Conservation (phyloP, 1,140 invertebrate genomes). For the Trichonephila inaurata region DNA sequence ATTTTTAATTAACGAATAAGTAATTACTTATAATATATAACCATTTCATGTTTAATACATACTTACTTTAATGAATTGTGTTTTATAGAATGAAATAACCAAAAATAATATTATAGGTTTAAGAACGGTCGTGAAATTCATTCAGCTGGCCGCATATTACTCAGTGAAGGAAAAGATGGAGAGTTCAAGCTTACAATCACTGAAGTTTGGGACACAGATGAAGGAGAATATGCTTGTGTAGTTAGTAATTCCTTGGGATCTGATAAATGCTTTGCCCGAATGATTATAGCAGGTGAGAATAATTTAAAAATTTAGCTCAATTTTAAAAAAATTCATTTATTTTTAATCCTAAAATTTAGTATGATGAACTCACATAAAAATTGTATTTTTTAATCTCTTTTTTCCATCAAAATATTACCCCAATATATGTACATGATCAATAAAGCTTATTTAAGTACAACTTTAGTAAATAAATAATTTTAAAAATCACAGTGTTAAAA, state of each 20-base stretch:
- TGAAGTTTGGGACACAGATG: constrained; percentile 94
- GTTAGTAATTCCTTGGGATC: constrained; percentile 95
- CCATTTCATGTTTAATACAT: no score
- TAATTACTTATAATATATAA: no score
- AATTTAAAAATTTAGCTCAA: no score
- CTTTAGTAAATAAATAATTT: no score
- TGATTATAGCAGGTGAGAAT: constrained; percentile 84
- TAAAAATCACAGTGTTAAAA: no score
- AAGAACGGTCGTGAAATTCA: constrained; percentile 80
- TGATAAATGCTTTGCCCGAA: constrained; percentile 86
- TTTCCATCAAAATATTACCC: not conserved
- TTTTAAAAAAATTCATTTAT: no score
- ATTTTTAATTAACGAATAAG: no score
- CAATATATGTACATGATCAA: no score
- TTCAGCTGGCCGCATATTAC: constrained; percentile 85
- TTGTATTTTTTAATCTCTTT: not conserved
- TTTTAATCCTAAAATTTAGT: not conserved
- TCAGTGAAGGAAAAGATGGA: constrained; percentile 86
- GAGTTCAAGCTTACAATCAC: constrained; percentile 91
- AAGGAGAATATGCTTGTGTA: constrained; percentile 98
- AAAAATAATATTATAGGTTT: constrained; percentile 88
- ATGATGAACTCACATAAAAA: not conserved
- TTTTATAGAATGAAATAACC: no score
- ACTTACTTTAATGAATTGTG: no score
- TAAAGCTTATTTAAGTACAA: no score